Conservation (phyloP, 2,113 vertebrate species). For the Muntiacus muntjak region DNA sequence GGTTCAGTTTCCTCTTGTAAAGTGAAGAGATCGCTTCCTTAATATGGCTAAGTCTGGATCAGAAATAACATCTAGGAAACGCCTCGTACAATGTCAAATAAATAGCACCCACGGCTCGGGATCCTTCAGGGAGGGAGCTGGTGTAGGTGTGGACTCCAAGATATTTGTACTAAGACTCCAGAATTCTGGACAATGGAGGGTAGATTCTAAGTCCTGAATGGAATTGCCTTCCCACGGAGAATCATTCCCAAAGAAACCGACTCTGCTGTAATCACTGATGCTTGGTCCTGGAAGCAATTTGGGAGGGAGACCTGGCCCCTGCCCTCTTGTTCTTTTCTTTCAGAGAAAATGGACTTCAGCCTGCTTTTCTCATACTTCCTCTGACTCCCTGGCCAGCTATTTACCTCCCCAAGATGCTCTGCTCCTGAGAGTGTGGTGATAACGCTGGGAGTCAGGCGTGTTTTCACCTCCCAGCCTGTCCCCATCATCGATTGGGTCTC, state of each 20-base stretch:
- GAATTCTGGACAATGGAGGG: neutral
- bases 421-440: constrained; percentile 62
- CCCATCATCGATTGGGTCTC: constrained; percentile 71
- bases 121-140: neutral
- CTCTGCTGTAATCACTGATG: neutral
- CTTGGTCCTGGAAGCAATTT: neutral
- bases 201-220: neutral
- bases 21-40: neutral
- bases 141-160: neutral
- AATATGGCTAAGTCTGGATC: neutral
- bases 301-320: neutral
- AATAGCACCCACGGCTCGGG: neutral
- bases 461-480: constrained; percentile 65
- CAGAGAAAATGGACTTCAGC: constrained; percentile 44
- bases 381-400: constrained; percentile 49
- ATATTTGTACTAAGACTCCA: neutral
- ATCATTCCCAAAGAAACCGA: neutral
- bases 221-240: neutral
- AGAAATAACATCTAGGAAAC: neutral
- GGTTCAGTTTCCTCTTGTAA: neutral
- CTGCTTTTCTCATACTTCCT: constrained; percentile 4
- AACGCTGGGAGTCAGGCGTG: constrained; percentile 59
- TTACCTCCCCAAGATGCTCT: constrained; percentile 72
- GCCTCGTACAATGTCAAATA: neutral
- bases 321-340: neutral